Percentiles rank a stretch among this genome's conserved stretches.
Evolutionary conservation across 2,113 vertebrate genomes (phyloP).

Genomic region (Lepisosteus oculatus): DNA sequence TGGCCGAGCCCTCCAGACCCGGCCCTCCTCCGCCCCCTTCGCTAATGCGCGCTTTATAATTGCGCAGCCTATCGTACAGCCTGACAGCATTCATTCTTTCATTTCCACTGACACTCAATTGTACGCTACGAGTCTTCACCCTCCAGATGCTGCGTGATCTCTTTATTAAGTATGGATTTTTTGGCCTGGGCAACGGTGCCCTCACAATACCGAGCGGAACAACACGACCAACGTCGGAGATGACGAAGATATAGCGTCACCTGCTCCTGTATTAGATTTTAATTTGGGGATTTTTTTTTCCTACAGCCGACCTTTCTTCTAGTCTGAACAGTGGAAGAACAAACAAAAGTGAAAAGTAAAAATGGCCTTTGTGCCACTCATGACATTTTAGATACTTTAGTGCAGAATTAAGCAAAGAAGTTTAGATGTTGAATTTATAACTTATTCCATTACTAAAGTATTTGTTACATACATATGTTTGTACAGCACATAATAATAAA

Average conservation of each 20-base stretch:
- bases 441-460: too few species aligned
- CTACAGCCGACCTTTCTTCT: too few species aligned
- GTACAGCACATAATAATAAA: too few species aligned
- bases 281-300: slow-evolving; percentile 3
- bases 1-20: slow-evolving; percentile 49
- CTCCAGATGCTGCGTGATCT: slow-evolving; percentile 68
- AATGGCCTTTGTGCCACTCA: too few species aligned
- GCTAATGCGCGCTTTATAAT: slow-evolving; percentile 52
- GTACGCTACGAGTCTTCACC: slow-evolving; percentile 40
- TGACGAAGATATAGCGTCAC: slow-evolving; percentile 30
- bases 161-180: slow-evolving; percentile 46
- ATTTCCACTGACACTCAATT: slow-evolving; percentile 40
- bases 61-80: slow-evolving; percentile 46
- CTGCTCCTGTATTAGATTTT: slow-evolving; percentile 23
- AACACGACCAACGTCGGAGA: slow-evolving; percentile 26
- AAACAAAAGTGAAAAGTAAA: too few species aligned
- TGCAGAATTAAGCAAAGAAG: too few species aligned
- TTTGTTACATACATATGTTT: too few species aligned
- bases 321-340: too few species aligned
- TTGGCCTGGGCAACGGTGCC: slow-evolving; percentile 33
- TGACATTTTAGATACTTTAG: too few species aligned
- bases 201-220: slow-evolving; percentile 35
- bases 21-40: slow-evolving; percentile 9
- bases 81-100: slow-evolving; percentile 52
- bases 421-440: too few species aligned